These are phyloP conservation scores for Tribolium castaneum DNA, from an alignment of 1,140 invertebrate genomes.

Conservation along the genomic window DNA sequence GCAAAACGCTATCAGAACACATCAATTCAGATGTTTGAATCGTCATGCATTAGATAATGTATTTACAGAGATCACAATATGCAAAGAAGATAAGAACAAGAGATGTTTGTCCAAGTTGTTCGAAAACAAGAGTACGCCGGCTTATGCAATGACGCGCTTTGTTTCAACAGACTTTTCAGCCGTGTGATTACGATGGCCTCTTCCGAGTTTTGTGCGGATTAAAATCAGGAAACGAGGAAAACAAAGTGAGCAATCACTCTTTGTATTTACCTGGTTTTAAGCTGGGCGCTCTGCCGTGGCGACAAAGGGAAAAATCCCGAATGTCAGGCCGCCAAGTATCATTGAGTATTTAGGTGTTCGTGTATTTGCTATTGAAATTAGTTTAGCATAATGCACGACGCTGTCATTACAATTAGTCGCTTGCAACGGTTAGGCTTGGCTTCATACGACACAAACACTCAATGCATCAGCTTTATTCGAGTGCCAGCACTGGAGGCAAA, in stretches of 20 bases:
- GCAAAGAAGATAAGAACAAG: constrained; percentile 24
- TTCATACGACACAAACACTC: not conserved
- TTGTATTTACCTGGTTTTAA: constrained; percentile 28
- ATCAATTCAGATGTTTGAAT: not conserved
- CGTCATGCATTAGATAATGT: constrained; percentile 4
- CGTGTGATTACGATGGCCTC: not conserved
- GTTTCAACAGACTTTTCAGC: constrained; percentile 21
- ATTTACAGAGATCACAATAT: constrained; percentile 25
- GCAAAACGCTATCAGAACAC: not conserved
- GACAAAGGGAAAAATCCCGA: not conserved
- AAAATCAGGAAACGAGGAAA: constrained; percentile 23
- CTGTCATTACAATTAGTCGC: not conserved
- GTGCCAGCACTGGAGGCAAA: not conserved
- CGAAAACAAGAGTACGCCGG: constrained; percentile 15
- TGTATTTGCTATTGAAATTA: constrained; percentile 4
- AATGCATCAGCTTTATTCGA: not conserved
- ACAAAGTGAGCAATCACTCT: constrained; percentile 27
- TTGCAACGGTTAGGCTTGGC: not conserved
- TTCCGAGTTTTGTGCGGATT: not conserved
- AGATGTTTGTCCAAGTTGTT: constrained; percentile 22
- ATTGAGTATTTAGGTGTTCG: not conserved
- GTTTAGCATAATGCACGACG: constrained; percentile 11
- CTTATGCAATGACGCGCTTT: constrained; percentile 22
- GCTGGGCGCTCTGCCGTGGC: not conserved
- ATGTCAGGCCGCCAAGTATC: not conserved